phyloP scores from a whole-genome alignment of 2,113 vertebrate species.

The Ameiurus melas region DNA sequence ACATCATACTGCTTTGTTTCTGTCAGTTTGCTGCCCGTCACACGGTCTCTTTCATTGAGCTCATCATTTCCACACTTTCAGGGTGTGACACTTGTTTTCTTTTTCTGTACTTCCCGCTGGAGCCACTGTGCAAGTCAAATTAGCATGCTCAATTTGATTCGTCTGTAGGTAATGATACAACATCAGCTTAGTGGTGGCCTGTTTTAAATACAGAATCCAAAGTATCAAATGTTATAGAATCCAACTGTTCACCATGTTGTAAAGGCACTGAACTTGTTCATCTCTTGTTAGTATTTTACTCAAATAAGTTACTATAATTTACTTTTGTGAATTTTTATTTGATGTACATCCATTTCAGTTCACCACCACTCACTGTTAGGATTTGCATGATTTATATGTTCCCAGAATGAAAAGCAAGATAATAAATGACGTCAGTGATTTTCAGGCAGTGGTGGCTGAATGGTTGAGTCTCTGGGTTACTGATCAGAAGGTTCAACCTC shows the following conservation, averaged over 20 bases:
- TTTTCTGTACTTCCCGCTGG: neutral
- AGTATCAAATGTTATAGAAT: neutral
- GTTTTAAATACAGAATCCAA: neutral
- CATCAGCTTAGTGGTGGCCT: neutral
- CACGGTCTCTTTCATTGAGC: neutral
- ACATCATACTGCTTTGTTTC: no score
- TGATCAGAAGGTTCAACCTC: neutral
- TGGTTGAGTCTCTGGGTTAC: neutral
- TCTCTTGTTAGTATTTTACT: neutral
- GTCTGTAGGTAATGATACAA: neutral
- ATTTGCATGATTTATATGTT: constrained; percentile 22
- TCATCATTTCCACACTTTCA: neutral
- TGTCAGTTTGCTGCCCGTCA: no score
- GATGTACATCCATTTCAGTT: constrained; percentile 45
- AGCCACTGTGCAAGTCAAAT: constrained; percentile 14
- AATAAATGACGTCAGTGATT: constrained; percentile 23
- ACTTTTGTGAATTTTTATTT: neutral
- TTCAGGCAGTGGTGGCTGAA: neutral
- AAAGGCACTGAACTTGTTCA: neutral
- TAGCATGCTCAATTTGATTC: neutral
- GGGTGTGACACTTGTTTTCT: neutral
- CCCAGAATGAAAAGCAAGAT: constrained; percentile 54
- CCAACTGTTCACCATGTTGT: neutral
- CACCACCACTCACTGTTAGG: constrained; percentile 67
- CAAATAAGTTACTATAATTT: neutral